These are phyloP conservation scores for Isurus oxyrinchus DNA, from an alignment of 2,113 vertebrate genomes.

Conservation along the genomic window DNA sequence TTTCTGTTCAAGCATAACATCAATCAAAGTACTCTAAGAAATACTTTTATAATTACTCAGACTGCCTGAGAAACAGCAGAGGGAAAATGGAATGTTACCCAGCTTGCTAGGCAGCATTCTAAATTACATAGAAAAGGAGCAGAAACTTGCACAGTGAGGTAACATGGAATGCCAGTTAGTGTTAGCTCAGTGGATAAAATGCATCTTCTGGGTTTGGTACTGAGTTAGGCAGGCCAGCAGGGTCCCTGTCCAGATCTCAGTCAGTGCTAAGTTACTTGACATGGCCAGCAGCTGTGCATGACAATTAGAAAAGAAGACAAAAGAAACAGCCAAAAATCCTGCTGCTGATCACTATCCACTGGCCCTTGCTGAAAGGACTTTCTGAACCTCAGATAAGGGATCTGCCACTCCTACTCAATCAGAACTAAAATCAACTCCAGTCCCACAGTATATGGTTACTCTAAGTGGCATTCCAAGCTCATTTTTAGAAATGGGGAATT, in stretches of 20 bases:
- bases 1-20: slow-evolving; percentile 1
- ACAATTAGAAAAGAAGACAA: background rate
- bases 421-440: background rate
- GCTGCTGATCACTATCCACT: background rate
- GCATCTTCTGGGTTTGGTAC: background rate
- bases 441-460: background rate
- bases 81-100: background rate
- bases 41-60: background rate
- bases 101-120: background rate
- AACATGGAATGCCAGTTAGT: background rate
- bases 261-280: background rate
- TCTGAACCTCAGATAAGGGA: background rate
- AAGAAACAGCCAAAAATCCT: background rate
- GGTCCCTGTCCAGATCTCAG: background rate
- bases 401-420: background rate
- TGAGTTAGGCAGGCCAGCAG: background rate
- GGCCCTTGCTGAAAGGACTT: background rate
- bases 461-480: background rate
- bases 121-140: background rate
- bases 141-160: background rate
- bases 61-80: background rate
- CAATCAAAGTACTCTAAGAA: background rate
- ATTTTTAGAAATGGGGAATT: background rate
- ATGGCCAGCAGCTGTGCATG: background rate
- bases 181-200: background rate